Evolutionary conservation across 1,140 invertebrate species (phyloP).

Genomic region (Hypothenemus hampei): DNA sequence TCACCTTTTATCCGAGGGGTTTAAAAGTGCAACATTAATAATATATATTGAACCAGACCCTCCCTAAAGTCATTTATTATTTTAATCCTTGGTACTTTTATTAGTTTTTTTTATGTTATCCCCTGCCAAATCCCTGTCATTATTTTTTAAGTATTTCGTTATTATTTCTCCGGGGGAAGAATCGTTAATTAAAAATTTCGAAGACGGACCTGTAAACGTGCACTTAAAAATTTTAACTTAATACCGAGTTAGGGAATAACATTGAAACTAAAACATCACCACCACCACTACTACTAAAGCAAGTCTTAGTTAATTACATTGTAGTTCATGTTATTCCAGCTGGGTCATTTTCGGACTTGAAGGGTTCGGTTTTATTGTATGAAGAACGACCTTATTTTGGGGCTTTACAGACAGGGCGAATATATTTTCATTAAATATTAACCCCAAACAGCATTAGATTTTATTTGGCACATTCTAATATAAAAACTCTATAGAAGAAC

Average conservation of each 20-base stretch:
- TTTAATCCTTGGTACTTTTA: slow-evolving; percentile 10
- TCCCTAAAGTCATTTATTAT: slow-evolving; percentile 10
- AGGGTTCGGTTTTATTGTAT: slow-evolving; percentile 19
- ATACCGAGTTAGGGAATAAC: neutral
- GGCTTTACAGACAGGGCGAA: too few species aligned
- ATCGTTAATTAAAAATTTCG: too few species aligned
- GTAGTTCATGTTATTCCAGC: slow-evolving; percentile 21
- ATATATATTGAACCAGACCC: slow-evolving; percentile 14
- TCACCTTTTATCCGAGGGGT: slow-evolving; percentile 15
- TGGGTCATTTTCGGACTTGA: slow-evolving; percentile 16
- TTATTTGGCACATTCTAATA: too few species aligned
- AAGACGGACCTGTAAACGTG: too few species aligned
- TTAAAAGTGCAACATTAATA: slow-evolving; percentile 12
- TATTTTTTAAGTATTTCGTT: slow-evolving; percentile 5
- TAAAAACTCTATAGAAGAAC: too few species aligned
- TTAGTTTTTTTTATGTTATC: slow-evolving; percentile 14
- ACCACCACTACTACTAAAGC: slow-evolving; percentile 5
- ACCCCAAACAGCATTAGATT: too few species aligned
- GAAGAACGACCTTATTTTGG: too few species aligned
- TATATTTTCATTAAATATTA: too few species aligned
- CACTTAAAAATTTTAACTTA: neutral
- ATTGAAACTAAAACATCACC: slow-evolving; percentile 2
- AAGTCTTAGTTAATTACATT: slow-evolving; percentile 14
- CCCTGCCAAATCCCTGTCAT: neutral
- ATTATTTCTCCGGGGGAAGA: neutral